Conservation (phyloP, 2,888 invertebrate genomes). For the Artemia sinica region DNA sequence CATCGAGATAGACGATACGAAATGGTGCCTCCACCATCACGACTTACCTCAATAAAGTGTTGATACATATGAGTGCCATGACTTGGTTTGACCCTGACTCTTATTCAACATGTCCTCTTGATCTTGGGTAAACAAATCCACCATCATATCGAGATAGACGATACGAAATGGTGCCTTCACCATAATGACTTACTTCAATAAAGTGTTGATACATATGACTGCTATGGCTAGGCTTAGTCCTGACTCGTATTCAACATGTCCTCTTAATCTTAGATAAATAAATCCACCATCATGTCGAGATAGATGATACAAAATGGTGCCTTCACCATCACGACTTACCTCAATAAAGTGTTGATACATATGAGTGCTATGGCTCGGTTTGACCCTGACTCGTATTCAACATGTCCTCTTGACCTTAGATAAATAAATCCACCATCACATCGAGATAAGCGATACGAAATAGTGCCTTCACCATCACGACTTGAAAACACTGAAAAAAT, state of each 20-base stretch:
- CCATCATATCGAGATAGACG: neutral
- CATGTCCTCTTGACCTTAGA: neutral
- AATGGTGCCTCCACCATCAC: neutral
- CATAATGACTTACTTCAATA: constrained; percentile 3
- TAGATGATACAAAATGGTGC: neutral
- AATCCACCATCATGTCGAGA: neutral
- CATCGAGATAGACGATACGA: neutral
- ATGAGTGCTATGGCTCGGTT: neutral
- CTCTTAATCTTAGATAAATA: neutral
- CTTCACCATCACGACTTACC: constrained; percentile 3
- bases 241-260: neutral
- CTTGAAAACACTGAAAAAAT: constrained; percentile 2
- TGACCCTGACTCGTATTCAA: neutral
- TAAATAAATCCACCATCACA: neutral
- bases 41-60: constrained; percentile 1
- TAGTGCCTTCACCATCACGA: neutral
- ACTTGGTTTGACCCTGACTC: neutral
- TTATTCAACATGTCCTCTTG: neutral
- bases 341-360: neutral
- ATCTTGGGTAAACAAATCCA: neutral
- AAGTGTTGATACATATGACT: neutral
- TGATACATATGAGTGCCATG: neutral
- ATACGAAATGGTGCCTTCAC: neutral
- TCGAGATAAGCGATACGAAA: neutral
- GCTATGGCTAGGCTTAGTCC: neutral